phyloP scores from a whole-genome alignment of 2,797 vertebrate genomes.

The Limosa lapponica region DNA sequence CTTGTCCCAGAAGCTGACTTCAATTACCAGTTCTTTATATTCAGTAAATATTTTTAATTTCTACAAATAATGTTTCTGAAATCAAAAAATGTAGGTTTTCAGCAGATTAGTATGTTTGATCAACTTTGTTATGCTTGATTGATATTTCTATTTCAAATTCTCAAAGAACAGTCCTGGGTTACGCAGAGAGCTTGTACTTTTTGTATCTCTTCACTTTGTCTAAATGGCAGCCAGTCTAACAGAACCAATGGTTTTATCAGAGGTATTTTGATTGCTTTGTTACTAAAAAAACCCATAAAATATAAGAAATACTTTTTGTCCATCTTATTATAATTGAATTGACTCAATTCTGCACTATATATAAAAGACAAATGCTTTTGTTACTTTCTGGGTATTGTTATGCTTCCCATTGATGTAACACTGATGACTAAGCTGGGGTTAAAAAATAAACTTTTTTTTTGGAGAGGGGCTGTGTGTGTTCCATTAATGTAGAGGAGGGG shows the following conservation, averaged over 20 bases:
- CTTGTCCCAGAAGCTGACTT: background rate
- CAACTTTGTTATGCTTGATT: background rate
- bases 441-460: background rate
- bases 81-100: background rate
- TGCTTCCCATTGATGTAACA: background rate
- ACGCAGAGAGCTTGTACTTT: background rate
- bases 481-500: background rate
- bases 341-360: background rate
- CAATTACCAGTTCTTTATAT: background rate
- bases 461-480: rapidly evolving
- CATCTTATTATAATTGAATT: background rate
- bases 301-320: background rate
- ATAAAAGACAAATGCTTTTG: background rate
- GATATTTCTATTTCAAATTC: background rate
- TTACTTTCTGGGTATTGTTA: background rate
- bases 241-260: background rate
- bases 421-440: background rate
- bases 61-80: background rate
- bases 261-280: background rate
- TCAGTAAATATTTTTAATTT: background rate
- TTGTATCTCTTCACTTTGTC: background rate
- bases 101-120: background rate
- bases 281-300: background rate
- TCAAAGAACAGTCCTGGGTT: background rate
- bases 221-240: background rate